Base-by-base conservation (phyloP, 2,113 vertebrate genomes). In the Bos indicus region DNA sequence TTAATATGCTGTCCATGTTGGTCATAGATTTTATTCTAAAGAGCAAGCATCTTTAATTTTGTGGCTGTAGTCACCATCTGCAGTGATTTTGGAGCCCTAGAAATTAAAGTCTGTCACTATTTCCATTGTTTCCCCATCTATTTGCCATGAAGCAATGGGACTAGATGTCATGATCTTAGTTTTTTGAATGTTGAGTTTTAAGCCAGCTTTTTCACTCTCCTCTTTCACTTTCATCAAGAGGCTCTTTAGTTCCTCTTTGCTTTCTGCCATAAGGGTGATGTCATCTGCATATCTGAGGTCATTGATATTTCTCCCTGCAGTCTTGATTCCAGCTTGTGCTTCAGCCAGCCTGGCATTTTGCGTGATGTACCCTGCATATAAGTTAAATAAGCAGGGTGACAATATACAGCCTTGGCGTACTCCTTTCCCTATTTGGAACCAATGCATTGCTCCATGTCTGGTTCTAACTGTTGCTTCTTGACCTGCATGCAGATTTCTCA, bases 261-360 rank as follows among this genome's bases (percentile, higher is more conserved):
- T 36, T 71, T 71, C 64, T 36, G 64, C n/a, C 64, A 71, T 36
- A 36, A 71, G 9, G n/a, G 19, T 36, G n/a, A n/a, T 71, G 1
- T 71, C 19, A 71, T 71, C 19, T 36, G 64, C n/a, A 71, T 71
- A 36, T 71, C 64, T 36, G 64, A 12, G 19, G 19, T 71, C 19
- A 36, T 6, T 71, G n/a, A 71, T 71, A 36, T 71, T 71, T 36
- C 64, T 23, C 2, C 19, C 0, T 0, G n/a, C 21, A 36, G 8
- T 12, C 64, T 71, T 36, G 19, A 71, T 71, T 71, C n/a, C 64
- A 71, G 9, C n/a, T 36, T 40, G 9, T 40, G n/a, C 67, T 12
- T 71, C 10, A 23, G 9, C 67, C n/a, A 71, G n/a, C 19, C 67
- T 23, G 0, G n/a, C 67, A 23, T 71, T 71, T 36, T 2, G 1